phyloP scores from a whole-genome alignment of 2,113 vertebrate genomes.

The Chascanopsetta lugubris region DNA sequence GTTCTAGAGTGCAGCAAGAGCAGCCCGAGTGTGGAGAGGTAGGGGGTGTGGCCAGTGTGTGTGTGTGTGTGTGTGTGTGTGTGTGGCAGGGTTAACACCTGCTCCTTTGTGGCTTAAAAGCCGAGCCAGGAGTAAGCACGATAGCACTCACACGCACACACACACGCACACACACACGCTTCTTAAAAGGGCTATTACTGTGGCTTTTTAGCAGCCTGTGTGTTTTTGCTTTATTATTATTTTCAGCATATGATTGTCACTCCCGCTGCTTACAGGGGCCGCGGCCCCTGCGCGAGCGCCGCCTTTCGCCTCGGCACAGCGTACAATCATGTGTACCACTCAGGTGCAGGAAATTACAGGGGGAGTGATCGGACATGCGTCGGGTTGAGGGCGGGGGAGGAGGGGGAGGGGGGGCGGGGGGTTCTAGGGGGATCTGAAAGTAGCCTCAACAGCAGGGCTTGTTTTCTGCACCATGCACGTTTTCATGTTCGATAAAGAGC shows the following conservation, averaged over 20 bases:
- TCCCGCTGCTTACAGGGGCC: conserved; percentile 64
- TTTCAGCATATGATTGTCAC: conserved; percentile 68
- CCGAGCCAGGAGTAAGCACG: conserved; percentile 68
- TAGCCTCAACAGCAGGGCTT: conserved; percentile 32
- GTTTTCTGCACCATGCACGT: not conserved
- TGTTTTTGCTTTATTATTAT: conserved; percentile 71
- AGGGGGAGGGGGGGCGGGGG: not conserved
- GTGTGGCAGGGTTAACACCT: conserved; percentile 89
- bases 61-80: conserved; percentile 36
- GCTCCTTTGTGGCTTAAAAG: conserved; percentile 86
- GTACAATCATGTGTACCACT: conserved; percentile 74
- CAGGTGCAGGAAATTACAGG: conserved; percentile 75
- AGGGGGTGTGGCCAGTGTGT: conserved; percentile 46
- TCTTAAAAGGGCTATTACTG: conserved; percentile 74
- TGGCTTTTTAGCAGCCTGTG: conserved; percentile 55
- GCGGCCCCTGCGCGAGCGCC: conserved; percentile 64
- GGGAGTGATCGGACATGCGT: conserved; percentile 35
- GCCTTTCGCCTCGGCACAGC: conserved; percentile 36
- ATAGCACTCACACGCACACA: conserved; percentile 19
- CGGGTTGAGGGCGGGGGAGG: not conserved
- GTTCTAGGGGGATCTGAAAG: conserved; percentile 9
- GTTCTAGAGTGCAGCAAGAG: conserved; percentile 63
- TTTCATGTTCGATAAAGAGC: conserved; percentile 14
- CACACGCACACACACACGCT: conserved; percentile 9
- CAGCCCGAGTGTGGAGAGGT: conserved; percentile 16